Evolutionary conservation across 2,113 vertebrate genomes (phyloP).

Genomic region (Notarius lentiginosus): DNA sequence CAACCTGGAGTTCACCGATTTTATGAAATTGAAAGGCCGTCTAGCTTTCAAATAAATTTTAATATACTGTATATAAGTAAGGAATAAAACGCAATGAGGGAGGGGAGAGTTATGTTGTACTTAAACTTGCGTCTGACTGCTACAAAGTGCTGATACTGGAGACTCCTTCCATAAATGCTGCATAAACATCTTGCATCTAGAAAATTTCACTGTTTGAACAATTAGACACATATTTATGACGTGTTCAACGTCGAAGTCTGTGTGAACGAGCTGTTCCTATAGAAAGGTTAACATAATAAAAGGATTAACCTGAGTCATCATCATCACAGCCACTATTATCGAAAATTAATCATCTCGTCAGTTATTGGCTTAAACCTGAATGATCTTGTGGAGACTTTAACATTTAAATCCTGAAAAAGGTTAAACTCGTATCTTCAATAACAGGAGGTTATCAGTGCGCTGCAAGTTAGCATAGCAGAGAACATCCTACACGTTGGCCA

Average conservation of each 20-base stretch:
- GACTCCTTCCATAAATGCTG: neutral
- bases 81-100: neutral
- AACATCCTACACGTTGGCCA: neutral
- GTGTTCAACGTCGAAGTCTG: neutral
- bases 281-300: neutral
- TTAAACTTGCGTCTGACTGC: neutral
- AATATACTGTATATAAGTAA: neutral
- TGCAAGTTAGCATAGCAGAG: neutral
- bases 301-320: neutral
- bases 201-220: no score
- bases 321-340: neutral
- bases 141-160: neutral
- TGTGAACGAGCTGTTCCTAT: neutral
- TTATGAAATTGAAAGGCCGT: no score
- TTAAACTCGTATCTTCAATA: neutral
- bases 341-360: neutral
- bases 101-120: neutral
- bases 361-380: neutral
- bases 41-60: neutral
- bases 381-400: neutral
- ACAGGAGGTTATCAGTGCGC: neutral
- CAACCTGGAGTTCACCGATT: no score
- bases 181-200: no score
- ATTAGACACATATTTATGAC: no score
- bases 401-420: neutral